Conservation (phyloP, 2,888 invertebrate genomes). For the Microctonus aethiopoides region DNA sequence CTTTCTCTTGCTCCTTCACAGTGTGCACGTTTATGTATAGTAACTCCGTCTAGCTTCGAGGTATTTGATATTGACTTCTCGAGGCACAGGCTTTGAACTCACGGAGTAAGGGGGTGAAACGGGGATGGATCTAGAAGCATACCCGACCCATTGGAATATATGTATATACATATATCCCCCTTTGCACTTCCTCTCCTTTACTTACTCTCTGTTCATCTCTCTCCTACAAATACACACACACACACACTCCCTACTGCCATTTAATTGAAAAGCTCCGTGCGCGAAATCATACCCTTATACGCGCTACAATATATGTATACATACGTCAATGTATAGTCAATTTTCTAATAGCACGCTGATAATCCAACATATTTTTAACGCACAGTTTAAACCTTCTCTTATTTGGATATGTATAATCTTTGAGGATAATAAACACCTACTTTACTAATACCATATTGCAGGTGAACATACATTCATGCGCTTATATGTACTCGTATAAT, state of each 20-base stretch:
- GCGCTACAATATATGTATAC: conserved; percentile 33
- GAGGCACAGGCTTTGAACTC: conserved; percentile 51
- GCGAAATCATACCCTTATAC: conserved; percentile 34
- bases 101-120: conserved; percentile 17
- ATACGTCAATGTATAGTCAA: conserved; percentile 33
- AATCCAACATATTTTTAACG: neutral
- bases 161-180: neutral
- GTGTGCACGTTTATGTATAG: conserved; percentile 28
- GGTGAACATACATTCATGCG: conserved; percentile 22
- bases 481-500: conserved; percentile 24
- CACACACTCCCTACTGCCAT: conserved; percentile 47
- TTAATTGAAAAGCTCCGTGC: conserved; percentile 60
- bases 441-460: conserved; percentile 12
- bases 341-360: neutral
- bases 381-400: neutral
- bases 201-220: conserved; percentile 17
- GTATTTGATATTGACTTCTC: conserved; percentile 67
- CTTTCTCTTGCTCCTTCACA: conserved; percentile 21
- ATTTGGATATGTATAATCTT: neutral
- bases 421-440: neutral
- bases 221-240: too few relatives aligned
- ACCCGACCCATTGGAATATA: neutral
- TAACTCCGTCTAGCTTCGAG: conserved; percentile 61
- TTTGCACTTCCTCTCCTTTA: conserved; percentile 26
- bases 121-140: conserved; percentile 17